Evolutionary conservation across 37 sponge, comb jelly and placozoan species (phyloP).

Genomic region (Ephydatia muelleri): DNA sequence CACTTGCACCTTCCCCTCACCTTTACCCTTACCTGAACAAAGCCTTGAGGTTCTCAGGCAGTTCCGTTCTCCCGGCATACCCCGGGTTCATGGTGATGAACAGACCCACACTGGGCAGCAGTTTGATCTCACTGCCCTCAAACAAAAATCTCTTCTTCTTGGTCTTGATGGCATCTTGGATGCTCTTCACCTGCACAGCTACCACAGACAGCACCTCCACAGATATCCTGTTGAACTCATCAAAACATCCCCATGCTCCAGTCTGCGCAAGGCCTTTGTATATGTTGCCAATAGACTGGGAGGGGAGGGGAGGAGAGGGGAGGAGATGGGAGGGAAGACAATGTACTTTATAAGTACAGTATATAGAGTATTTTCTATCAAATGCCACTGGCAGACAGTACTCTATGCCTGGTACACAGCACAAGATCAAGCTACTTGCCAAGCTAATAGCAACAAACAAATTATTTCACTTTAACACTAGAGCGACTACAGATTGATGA

Average conservation of each 20-base stretch:
- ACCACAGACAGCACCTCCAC: slow-evolving; percentile 98
- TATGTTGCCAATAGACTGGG: slow-evolving; percentile 93
- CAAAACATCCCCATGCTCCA: slow-evolving; percentile 99
- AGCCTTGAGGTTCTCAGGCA: slow-evolving; percentile 98
- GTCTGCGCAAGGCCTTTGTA: slow-evolving; percentile 97
- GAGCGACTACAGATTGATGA: too few species aligned
- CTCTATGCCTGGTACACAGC: too few species aligned
- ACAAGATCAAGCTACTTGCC: too few species aligned
- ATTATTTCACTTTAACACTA: too few species aligned
- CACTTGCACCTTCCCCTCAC: not conserved
- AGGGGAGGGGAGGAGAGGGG: too few species aligned
- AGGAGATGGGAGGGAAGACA: too few species aligned
- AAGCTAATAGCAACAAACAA: too few species aligned
- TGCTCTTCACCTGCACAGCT: slow-evolving; percentile 97
- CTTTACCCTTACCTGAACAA: slow-evolving; percentile 77
- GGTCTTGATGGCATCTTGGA: slow-evolving; percentile 97
- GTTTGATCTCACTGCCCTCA: slow-evolving; percentile 86
- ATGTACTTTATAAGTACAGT: not conserved
- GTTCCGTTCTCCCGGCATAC: slow-evolving; percentile 97
- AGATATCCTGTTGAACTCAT: slow-evolving; percentile 98
- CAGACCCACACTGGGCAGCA: slow-evolving; percentile 90
- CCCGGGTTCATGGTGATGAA: slow-evolving; percentile 99
- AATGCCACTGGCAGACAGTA: not conserved
- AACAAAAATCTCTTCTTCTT: slow-evolving; percentile 90
- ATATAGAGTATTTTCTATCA: not conserved